A percentile compares a stretch with the other conserved stretches of the same genome.
These are phyloP conservation scores for Rhinolophus sinicus DNA, from an alignment of 2,113 vertebrate species.

Conservation along the genomic window DNA sequence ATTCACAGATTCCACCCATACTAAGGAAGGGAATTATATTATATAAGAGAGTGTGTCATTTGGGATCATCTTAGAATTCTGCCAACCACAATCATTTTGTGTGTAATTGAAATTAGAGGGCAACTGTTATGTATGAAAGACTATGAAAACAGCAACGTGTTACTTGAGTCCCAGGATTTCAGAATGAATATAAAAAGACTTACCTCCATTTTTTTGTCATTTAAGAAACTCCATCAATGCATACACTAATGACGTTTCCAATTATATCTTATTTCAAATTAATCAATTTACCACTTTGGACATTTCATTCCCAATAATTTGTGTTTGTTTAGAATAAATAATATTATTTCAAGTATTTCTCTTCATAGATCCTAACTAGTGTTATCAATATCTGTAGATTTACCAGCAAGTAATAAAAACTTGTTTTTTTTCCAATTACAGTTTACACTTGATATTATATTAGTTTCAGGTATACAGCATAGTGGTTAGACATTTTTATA, in stretches of 20 bases:
- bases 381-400: not conserved
- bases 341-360: not conserved
- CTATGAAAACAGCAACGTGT: not conserved
- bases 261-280: not conserved
- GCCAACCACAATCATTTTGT: not conserved
- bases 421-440: no score
- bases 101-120: not conserved
- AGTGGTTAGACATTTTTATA: no score
- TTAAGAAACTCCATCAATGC: not conserved
- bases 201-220: not conserved
- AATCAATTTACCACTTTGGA: not conserved
- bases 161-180: not conserved
- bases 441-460: no score
- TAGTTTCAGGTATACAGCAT: no score
- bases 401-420: not conserved
- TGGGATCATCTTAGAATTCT: not conserved
- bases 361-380: not conserved
- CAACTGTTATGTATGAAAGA: not conserved
- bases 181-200: not conserved
- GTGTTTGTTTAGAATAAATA: not conserved
- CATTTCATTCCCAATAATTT: not conserved
- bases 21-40: not conserved
- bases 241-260: not conserved
- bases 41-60: not conserved
- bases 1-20: not conserved